Evolutionary conservation across 2,888 invertebrate genomes (phyloP), one percentile per base, ranked within the genome.

Genomic region (Parochlus steinenii): DNA sequence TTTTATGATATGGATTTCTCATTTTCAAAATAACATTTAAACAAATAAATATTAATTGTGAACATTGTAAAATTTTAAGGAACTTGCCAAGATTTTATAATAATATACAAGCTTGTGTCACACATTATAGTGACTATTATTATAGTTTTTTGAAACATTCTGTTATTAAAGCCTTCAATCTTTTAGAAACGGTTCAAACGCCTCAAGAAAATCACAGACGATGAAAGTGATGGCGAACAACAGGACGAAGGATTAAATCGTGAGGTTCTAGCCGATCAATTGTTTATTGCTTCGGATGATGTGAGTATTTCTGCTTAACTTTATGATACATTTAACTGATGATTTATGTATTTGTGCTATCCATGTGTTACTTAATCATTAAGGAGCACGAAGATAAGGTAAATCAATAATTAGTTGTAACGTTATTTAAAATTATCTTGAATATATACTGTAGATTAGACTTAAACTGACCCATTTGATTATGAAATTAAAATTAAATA

Each of bases 161-260:
- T 6, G 14, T 31, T 30, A 3, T 30, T 28, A 14, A 16, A 39
- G 20, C 3, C n/a, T n/a, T n/a, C 16, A 7, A n/a, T 6, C 7
- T 54, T 53, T 22, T 56, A 85, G 81, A 86, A 83, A 63, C 72
- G 77, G 42, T 90, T 90, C 47, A 87, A 86, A 53, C 73, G 90
- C 40, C 63, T 90, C 41, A 67, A 78, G 42, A 67, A 81, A 19
- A 71, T 90, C 44, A 78, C 82, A 53, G 89, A 90, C 57, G 86
- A 86, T 53, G 90, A 92, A 51, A 86, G 87, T 50, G 87, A 90
- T 46, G 82, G 78, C 46, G 85, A 85, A 49, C 81, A 78, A 30
- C 73, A 73, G 40, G 78, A 79, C 45, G 77, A 78, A 34, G 75
- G 75, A 17, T 69, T 82, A 47, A 85, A 83, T 42, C 65, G 85